Base-by-base conservation (phyloP, 2,888 invertebrate genomes). In the Acanthopleura granulata region DNA sequence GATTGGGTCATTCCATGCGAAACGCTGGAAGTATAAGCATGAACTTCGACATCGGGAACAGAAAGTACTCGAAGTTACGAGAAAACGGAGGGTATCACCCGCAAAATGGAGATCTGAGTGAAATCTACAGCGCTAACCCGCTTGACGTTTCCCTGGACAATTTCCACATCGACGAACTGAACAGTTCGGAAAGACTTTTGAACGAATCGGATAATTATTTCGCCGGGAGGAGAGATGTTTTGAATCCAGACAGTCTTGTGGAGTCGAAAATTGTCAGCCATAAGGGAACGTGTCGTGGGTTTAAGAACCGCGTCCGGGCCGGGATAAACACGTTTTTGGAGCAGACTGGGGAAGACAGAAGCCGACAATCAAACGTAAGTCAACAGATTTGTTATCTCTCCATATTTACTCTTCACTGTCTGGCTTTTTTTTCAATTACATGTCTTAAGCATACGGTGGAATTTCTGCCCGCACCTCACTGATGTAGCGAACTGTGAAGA, bases 241-340 rank as follows among this genome's bases (percentile, higher is more conserved):
- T 79, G 0, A 78, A 85, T 40, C 85, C 86, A 0, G 73, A 75
- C n/a, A 80, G 82, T 40, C 75, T 85, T 16, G 78, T 81, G 27
- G 88, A 88, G 74, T 82, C 77, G 30, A 82, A 85, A 79, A 97
- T 98, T 87, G 93, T 95, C 82, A 97, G 97, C 92, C 94, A 95
- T 74, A 96, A 95, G 89, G 97, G 97, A 72, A 97, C 97, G 16
- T 95, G 98, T 82, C 94, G 97, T 71, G 97, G 97, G 78, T 96
- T 97, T 80, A 96, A 96, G 92, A 97, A 98, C 92, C 93, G 97
- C 84, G 97, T 98, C 76, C 93, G 97, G 82, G 97, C 97, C 80
- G 97, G 97, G 79, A 97, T 98, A 86, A 96, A 96, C 72, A 97
- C 97, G n/a, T 97, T 97, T 90, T 84, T 86, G 81, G 82, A 82